Conservation (phyloP, 2,888 invertebrate species). For the Platypus cylindrus region DNA sequence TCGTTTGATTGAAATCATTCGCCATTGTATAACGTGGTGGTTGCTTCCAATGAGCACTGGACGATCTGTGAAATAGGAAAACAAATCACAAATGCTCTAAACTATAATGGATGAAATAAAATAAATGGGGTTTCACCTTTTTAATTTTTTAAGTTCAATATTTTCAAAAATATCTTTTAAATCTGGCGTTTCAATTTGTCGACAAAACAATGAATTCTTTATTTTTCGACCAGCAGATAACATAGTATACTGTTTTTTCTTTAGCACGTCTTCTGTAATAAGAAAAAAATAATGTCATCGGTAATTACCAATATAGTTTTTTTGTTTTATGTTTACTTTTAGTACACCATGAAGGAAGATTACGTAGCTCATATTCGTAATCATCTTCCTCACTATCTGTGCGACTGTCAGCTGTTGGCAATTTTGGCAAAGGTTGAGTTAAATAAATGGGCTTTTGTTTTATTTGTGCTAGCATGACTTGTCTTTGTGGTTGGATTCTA, state of each 20-base stretch:
- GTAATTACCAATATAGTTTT: no score
- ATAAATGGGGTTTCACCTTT: conserved; percentile 34
- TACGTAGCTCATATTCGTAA: conserved; percentile 31
- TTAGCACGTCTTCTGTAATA: conserved; percentile 28
- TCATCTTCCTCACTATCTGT: conserved; percentile 45
- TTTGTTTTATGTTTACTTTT: no score
- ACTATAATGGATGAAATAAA: no score
- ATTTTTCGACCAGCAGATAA: conserved; percentile 22
- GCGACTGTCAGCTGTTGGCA: conserved; percentile 40
- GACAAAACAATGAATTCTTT: conserved; percentile 48
- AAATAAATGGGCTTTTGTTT: conserved; percentile 25
- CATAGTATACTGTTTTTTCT: conserved; percentile 11
- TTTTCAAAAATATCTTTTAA: conserved; percentile 53
- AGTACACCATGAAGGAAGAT: conserved; percentile 35
- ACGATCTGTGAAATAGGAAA: conserved; percentile 35
- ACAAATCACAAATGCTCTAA: not conserved
- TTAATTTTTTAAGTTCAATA: conserved; percentile 50
- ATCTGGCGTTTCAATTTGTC: conserved; percentile 50
- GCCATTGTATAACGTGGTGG: conserved; percentile 45
- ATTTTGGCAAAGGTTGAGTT: conserved; percentile 31
- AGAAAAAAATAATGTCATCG: no score
- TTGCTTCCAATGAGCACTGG: conserved; percentile 63
- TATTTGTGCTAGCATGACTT: conserved; percentile 28
- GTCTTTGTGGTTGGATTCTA: conserved; percentile 25
- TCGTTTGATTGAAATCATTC: conserved; percentile 13